phyloP scores from a whole-genome alignment of 2,113 vertebrate genomes.

The Dermatemys mawii region DNA sequence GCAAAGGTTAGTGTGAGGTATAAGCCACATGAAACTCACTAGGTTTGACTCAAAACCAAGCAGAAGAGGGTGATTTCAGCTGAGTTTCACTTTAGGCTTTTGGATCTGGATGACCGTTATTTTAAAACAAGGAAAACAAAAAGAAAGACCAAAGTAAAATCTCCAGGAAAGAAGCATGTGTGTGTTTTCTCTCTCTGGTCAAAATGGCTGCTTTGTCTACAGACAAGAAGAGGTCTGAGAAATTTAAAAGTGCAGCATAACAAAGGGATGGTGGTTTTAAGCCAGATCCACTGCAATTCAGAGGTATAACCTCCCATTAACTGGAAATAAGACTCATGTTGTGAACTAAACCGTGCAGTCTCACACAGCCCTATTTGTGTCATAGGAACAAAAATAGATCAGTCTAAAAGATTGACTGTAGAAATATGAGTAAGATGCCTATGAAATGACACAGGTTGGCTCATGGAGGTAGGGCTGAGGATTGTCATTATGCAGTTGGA shows the following conservation, averaged over 20 bases:
- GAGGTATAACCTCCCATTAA: not conserved
- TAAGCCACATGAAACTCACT: not conserved
- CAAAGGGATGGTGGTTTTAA: not conserved
- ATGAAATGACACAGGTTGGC: fast-evolving
- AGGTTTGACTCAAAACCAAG: not conserved
- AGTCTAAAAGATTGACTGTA: not conserved
- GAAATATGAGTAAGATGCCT: not conserved
- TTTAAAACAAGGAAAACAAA: not conserved
- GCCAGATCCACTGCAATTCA: not conserved
- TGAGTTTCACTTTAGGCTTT: not conserved
- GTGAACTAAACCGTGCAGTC: not conserved
- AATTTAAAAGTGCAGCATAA: not conserved
- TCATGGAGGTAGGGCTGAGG: not conserved
- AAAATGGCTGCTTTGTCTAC: not conserved
- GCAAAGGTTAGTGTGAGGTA: not conserved
- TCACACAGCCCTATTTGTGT: not conserved
- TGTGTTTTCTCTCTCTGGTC: not conserved
- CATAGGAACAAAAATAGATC: not conserved
- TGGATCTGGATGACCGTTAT: not conserved
- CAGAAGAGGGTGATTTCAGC: not conserved
- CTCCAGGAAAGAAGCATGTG: not conserved
- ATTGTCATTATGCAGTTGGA: not conserved
- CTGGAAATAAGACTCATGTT: not conserved
- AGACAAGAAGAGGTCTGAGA: not conserved
- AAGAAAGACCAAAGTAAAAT: not conserved